Base-by-base conservation (phyloP, 2,113 vertebrate genomes). In the Gallinago paraguaiae region DNA sequence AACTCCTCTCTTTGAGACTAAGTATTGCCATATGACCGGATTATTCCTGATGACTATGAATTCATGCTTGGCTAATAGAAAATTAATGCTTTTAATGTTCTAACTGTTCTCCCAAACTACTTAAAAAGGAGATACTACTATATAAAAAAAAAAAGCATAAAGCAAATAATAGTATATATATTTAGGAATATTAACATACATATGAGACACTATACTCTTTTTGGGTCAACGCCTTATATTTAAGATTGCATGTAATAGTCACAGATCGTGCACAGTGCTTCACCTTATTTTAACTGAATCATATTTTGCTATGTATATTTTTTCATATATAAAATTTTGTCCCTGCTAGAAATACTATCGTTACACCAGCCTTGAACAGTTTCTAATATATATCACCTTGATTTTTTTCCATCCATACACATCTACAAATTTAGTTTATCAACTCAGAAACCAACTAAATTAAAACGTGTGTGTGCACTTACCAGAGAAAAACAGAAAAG, bases 401-500 rank as follows among this genome's bases (percentile, higher is more conserved):
- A 45, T 14, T 41, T 74, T 84, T 67, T 88, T 68, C 39, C 7
- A 54, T 59, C 39, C 30, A 80, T 75, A 69, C 85, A 71, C 84
- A 80, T 69, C 76, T 82, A 57, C 37, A 15, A 59, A 41, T 87
- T 86, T 71, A 60, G 18, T 88, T 92, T 77, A 82, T 45, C 74
- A 81, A 61, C 43, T 74, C 79, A 92, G 33, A 27, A 83, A 85
- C 33, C 23, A 18, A 24, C 35, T 50, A 90, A 82, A 67, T 17
- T 50, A 88, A 91, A 83, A 28, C 15, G 9, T 60, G 11, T 64
- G 18, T 74, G 35, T 57, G 89, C 46, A 97, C 99, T 99, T 98
- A 99, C 99, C 99, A 99, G 96, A 5, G 99, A 99, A 97, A 99
- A 99, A 97, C 99, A 99, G 98, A 99, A 99, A 86, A 99, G 98